Conservation (phyloP, 2,888 invertebrate species). For the Dioctria rufipes region DNA sequence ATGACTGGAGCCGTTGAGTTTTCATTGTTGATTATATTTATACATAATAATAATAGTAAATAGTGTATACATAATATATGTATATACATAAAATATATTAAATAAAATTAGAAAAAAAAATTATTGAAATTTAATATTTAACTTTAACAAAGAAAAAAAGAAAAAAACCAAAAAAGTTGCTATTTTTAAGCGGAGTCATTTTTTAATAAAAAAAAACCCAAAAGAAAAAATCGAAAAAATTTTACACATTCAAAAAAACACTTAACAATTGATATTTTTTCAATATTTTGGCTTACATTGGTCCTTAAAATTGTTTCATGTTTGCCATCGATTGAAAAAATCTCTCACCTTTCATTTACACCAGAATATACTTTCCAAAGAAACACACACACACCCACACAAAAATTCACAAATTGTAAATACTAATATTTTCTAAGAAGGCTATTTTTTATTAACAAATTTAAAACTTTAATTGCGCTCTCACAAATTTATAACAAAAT, state of each 20-base stretch:
- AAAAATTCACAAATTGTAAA: slow-evolving; percentile 35
- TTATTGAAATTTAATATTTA: slow-evolving; percentile 23
- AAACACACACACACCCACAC: slow-evolving; percentile 18
- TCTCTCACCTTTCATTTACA: slow-evolving; percentile 3
- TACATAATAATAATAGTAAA: not conserved
- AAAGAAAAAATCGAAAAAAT: slow-evolving; percentile 13
- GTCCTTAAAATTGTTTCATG: slow-evolving; percentile 38
- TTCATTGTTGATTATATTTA: slow-evolving; percentile 63
- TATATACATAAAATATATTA: not conserved
- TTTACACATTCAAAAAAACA: slow-evolving; percentile 19
- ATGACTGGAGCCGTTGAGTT: slow-evolving; percentile 78
- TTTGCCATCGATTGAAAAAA: slow-evolving; percentile 45
- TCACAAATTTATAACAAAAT: slow-evolving; percentile 14
- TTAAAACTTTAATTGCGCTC: not conserved
- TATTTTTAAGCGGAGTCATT: slow-evolving; percentile 45
- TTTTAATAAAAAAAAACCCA: slow-evolving; percentile 27
- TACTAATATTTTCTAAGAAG: slow-evolving; percentile 34
- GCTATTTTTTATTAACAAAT: not conserved
- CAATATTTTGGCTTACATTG: slow-evolving; percentile 31
- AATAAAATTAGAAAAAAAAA: slow-evolving; percentile 16
- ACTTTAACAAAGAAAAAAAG: not conserved
- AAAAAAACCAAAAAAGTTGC: slow-evolving; percentile 17
- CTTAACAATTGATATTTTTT: slow-evolving; percentile 36
- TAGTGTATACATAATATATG: not conserved
- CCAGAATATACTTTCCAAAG: not conserved